Base-by-base conservation (phyloP, 2,888 invertebrate genomes). In the Magallana nippona region DNA sequence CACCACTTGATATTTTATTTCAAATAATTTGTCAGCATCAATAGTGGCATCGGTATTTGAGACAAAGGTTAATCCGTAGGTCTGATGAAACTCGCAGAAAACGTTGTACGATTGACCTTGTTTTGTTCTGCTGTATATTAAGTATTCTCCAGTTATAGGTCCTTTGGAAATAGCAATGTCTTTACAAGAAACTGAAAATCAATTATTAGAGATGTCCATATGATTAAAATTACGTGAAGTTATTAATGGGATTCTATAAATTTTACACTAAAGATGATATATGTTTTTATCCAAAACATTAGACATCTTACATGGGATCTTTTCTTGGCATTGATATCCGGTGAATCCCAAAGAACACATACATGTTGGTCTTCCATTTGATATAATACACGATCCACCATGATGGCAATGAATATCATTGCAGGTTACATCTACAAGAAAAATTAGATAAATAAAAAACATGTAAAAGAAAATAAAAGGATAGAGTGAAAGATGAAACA, bases 21-120 rank as follows among this genome's bases (percentile, higher is more conserved):
- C 85, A 58, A 79, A 83, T 15, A 87, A 83, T 56, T 87, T 84
- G 11, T 55, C 81, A 17, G 86, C 82, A 79, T 84, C 83, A 22
- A 87, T 79, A n/a, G 78, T 19, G 13, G 83, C 83, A 13, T 78
- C 82, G 0, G 81, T 57, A 10, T 82, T 83, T 10, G 79, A 79
- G 15, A 87, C 71, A 78, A 84, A 87, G 5, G 87, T 87, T 56
- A 86, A 87, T 5, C 87, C 87, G 62, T 83, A 56, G 17, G 85
- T 86, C 17, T 79, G 27, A 56, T 85, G 82, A 58, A 87, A 84
- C 19, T 83, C 85, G 62, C 87, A 87, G 81, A 87, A 87, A 15
- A 87, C 86, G 10, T 85, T 80, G 63, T 71, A 86, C 1, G 84
- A 62, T 57, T 86, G 79, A n/a, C 84, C 56, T 32, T 87, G 81